Conservation (phyloP, 2,888 invertebrate genomes). For the Sinhomidia bicolor region DNA sequence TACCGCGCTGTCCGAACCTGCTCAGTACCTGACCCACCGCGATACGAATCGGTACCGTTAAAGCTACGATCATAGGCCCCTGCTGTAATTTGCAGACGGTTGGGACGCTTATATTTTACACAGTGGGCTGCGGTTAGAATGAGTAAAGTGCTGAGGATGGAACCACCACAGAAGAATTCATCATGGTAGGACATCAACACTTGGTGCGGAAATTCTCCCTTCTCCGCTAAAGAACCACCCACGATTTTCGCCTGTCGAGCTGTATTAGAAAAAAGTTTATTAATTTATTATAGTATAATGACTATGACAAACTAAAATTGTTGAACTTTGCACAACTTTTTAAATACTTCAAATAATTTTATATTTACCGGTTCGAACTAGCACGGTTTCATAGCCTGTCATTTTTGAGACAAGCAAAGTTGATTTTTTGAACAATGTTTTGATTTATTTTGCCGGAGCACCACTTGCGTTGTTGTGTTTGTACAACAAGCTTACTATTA, state of each 20-base stretch:
- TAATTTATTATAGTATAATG: too few relatives aligned
- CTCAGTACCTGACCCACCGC: neutral
- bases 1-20: constrained; percentile 39
- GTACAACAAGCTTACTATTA: neutral
- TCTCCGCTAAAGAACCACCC: constrained; percentile 57
- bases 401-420: neutral
- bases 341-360: neutral
- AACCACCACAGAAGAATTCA: constrained; percentile 56
- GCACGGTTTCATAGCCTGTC: neutral
- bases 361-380: constrained; percentile 14
- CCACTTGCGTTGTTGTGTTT: neutral
- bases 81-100: neutral
- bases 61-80: constrained; percentile 7
- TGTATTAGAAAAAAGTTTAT: neutral
- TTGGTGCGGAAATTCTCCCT: constrained; percentile 69
- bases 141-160: constrained; percentile 52
- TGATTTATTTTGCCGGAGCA: neutral
- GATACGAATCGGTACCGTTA: neutral
- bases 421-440: neutral
- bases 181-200: constrained; percentile 55
- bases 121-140: constrained; percentile 62
- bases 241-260: constrained; percentile 65
- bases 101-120: constrained; percentile 46
- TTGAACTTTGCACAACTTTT: neutral
- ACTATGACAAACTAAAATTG: too few relatives aligned